Conservation (phyloP, 2,888 invertebrate species). For the Hipparchia sbordonii region DNA sequence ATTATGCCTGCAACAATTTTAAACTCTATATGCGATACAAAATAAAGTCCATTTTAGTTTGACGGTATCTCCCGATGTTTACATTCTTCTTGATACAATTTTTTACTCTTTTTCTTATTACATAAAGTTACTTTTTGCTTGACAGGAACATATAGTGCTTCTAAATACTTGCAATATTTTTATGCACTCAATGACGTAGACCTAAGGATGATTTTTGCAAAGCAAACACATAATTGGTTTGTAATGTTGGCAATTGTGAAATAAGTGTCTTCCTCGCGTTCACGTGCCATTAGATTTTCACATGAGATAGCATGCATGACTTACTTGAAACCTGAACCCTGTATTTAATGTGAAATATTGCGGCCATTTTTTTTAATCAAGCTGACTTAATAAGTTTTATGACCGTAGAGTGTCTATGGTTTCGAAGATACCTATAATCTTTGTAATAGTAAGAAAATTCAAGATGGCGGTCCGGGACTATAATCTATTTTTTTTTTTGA, state of each 20-base stretch:
- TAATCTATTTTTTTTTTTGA: too few species aligned
- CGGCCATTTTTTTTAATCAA: slow-evolving; percentile 2
- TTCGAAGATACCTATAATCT: too few species aligned
- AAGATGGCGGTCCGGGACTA: too few species aligned
- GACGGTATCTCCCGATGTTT: too few species aligned
- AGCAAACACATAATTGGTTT: slow-evolving; percentile 48
- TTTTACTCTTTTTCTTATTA: slow-evolving; percentile 40
- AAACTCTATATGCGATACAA: slow-evolving; percentile 38
- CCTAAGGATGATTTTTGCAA: slow-evolving; percentile 48
- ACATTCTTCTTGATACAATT: slow-evolving; percentile 16
- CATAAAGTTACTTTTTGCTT: slow-evolving; percentile 48
- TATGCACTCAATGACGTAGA: slow-evolving; percentile 41
- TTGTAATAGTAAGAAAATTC: too few species aligned
- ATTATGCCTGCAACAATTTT: slow-evolving; percentile 26
- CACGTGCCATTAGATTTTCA: slow-evolving; percentile 49
- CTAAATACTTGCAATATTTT: slow-evolving; percentile 1
- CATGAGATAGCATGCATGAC: slow-evolving; percentile 33
- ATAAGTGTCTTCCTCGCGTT: slow-evolving; percentile 56
- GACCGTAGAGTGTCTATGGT: background rate
- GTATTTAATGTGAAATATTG: slow-evolving; percentile 14
- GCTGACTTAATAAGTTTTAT: background rate
- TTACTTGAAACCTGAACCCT: slow-evolving; percentile 27
- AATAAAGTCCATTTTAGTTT: slow-evolving; percentile 42
- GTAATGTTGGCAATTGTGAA: slow-evolving; percentile 52
- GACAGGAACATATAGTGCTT: slow-evolving; percentile 33